A percentile compares a stretch with the other conserved stretches of the same genome.
Conservation (phyloP, 2,797 vertebrate species). For the Chaetodon trifasciatus region DNA sequence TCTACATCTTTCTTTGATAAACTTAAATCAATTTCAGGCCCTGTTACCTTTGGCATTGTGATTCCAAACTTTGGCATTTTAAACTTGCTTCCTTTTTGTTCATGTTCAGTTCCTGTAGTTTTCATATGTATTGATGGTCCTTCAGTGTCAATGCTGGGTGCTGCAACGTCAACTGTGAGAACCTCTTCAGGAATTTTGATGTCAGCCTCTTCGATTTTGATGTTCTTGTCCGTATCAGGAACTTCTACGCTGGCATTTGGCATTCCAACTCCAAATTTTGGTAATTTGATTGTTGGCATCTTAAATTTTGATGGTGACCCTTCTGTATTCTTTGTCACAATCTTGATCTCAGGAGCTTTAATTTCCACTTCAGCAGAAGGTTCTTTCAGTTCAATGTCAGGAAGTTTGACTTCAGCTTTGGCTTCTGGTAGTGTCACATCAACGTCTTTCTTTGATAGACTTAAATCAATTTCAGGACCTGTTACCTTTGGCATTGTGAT, state of each 20-base stretch:
- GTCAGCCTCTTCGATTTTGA: conserved; percentile 29
- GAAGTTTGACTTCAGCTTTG: conserved; percentile 38
- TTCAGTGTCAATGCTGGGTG: conserved; percentile 2
- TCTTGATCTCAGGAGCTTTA: conserved; percentile 8
- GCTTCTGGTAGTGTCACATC: conserved; percentile 10
- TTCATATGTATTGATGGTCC: conserved; percentile 25
- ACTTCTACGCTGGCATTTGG: conserved; percentile 5
- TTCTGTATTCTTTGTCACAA: too few relatives aligned
- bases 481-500: neutral
- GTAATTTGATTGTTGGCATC: too few relatives aligned
- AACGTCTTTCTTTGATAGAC: conserved; percentile 30
- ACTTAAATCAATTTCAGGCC: conserved; percentile 20
- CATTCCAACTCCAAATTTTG: too few relatives aligned
- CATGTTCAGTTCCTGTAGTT: conserved; percentile 14
- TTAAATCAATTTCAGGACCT: conserved; percentile 30
- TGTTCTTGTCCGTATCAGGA: conserved; percentile 27
- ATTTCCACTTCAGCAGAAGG: conserved; percentile 37
- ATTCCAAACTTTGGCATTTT: conserved; percentile 18
- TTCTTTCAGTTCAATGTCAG: conserved; percentile 26
- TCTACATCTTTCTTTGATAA: conserved; percentile 67
- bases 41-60: neutral
- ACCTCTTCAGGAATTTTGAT: neutral
- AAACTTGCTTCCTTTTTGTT: conserved; percentile 6
- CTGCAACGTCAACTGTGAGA: neutral
- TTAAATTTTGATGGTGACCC: too few relatives aligned